phyloP scores from a whole-genome alignment of 2,797 vertebrate species.

The Pipistrellus pipistrellus region DNA sequence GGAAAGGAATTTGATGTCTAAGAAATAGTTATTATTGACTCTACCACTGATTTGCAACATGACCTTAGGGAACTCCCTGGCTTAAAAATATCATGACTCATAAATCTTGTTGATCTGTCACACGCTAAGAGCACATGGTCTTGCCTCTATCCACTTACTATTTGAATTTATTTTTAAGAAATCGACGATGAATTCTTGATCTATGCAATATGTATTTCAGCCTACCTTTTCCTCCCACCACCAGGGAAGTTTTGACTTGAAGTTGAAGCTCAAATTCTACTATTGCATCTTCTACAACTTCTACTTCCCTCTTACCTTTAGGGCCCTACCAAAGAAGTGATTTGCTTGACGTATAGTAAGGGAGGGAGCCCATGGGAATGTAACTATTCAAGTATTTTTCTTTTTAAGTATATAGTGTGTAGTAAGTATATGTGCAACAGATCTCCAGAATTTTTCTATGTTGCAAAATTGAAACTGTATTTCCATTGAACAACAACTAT shows the following conservation, averaged over 20 bases:
- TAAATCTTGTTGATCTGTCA: conserved; percentile 41
- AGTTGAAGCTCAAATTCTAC: neutral
- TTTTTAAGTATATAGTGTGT: neutral
- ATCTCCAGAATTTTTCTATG: neutral
- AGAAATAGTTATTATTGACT: conserved; percentile 56
- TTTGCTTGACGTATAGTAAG: neutral
- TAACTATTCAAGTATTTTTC: conserved; percentile 6
- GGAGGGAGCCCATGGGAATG: neutral
- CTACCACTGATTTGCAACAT: conserved; percentile 40
- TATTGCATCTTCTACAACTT: neutral
- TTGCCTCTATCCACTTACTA: neutral
- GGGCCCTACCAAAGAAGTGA: neutral
- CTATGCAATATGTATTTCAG: neutral
- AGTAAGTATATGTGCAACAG: neutral
- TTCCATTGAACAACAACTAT: neutral
- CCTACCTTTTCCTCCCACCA: neutral
- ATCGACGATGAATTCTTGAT: neutral
- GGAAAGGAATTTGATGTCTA: conserved; percentile 57
- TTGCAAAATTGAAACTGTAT: neutral
- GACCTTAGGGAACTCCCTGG: conserved; percentile 71
- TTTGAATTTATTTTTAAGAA: conserved; percentile 18
- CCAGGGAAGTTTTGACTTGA: neutral
- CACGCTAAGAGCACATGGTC: neutral
- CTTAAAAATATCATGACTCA: conserved; percentile 61
- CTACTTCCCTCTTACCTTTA: neutral